Percentiles rank a stretch among this genome's conserved stretches.
These are phyloP conservation scores for Hyperopisus bebe DNA, from an alignment of 2,113 vertebrate genomes.

Conservation along the genomic window DNA sequence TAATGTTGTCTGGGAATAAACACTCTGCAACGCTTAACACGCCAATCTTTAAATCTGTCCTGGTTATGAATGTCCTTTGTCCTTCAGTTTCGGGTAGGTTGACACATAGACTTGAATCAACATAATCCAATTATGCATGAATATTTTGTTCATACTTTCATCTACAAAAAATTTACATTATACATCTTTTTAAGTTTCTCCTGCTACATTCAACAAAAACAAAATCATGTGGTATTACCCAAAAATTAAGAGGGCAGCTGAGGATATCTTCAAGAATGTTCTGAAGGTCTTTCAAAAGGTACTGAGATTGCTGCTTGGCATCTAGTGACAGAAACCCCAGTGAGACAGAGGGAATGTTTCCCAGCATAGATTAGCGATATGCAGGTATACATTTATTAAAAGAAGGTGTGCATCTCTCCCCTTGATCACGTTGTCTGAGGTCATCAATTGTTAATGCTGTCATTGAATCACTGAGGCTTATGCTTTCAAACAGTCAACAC, in stretches of 20 bases:
- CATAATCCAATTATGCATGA: background rate
- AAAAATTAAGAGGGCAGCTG: background rate
- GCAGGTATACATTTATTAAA: background rate
- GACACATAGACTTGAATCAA: background rate
- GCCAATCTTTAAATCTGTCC: background rate
- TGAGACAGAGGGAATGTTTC: background rate
- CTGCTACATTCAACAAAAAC: background rate
- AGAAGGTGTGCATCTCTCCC: background rate
- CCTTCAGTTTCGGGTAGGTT: background rate
- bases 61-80: background rate
- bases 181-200: background rate
- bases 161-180: background rate
- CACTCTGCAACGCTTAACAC: background rate
- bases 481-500: background rate
- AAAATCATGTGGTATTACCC: background rate
- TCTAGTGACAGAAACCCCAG: background rate
- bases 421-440: background rate
- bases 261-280: background rate
- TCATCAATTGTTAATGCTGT: background rate
- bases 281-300: background rate
- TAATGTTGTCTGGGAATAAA: background rate
- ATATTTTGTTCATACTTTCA: background rate
- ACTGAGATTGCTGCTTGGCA: background rate
- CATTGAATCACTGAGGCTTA: background rate
- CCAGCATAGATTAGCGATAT: background rate